Evolutionary conservation across 2,888 invertebrate species (phyloP).

Genomic region (Dexiosoma caninum): DNA sequence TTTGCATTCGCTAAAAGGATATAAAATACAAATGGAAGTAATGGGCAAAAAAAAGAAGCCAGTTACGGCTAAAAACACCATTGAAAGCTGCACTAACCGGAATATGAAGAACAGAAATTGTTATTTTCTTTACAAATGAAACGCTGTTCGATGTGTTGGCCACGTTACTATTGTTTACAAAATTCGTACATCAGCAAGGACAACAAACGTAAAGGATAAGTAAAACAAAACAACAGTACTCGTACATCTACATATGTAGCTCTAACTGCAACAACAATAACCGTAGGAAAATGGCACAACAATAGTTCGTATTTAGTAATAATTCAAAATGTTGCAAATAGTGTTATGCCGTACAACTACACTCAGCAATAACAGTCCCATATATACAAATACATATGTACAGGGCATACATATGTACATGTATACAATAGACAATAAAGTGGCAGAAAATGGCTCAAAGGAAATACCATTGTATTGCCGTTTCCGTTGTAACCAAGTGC

Average conservation of each 20-base stretch:
- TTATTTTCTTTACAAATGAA: slow-evolving; percentile 55
- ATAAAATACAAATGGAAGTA: background rate
- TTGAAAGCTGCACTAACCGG: slow-evolving; percentile 19
- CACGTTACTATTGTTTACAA: slow-evolving; percentile 52
- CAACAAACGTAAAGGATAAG: slow-evolving; percentile 19
- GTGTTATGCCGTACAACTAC: background rate
- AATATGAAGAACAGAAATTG: slow-evolving; percentile 5
- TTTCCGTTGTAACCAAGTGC: slow-evolving; percentile 55
- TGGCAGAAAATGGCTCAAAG: slow-evolving; percentile 27
- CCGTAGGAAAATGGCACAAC: slow-evolving; percentile 29
- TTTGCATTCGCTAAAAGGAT: slow-evolving; percentile 17
- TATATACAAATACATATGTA: background rate
- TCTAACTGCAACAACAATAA: slow-evolving; percentile 22
- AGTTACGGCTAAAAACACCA: slow-evolving; percentile 13
- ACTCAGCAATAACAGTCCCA: background rate
- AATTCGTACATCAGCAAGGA: slow-evolving; percentile 11
- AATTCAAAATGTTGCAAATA: slow-evolving; percentile 21
- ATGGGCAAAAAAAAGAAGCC: background rate
- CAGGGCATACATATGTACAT: background rate
- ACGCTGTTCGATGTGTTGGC: slow-evolving; percentile 48
- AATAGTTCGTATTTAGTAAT: slow-evolving; percentile 21
- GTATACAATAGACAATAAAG: slow-evolving; percentile 11
- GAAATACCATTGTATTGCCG: slow-evolving; percentile 63
- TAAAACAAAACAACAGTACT: slow-evolving; percentile 33
- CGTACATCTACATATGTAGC: no score